Evolutionary conservation across 2,113 vertebrate species (phyloP).

Genomic region (Microcebus griseorufus): DNA sequence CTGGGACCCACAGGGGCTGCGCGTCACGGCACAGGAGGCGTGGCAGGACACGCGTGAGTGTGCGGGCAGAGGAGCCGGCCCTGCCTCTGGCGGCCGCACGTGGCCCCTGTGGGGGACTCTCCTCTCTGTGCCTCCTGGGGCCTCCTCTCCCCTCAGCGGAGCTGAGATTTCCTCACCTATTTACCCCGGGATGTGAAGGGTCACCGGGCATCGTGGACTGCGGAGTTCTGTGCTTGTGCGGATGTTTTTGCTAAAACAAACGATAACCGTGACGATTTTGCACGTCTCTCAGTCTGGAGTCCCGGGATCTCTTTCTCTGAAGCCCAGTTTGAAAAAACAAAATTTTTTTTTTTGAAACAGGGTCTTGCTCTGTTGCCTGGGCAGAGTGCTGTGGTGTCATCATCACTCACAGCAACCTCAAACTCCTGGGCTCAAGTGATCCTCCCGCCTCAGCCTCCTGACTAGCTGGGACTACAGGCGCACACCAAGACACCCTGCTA

Average conservation of each 20-base stretch:
- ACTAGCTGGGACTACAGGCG: too few species aligned
- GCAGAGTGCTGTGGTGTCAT: too few species aligned
- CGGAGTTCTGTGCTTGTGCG: accelerated
- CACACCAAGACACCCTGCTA: too few species aligned
- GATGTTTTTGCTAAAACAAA: not conserved
- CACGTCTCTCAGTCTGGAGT: not conserved
- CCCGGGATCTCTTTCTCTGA: accelerated
- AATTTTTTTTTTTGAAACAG: too few species aligned
- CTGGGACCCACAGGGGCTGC: accelerated
- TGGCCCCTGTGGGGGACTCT: accelerated
- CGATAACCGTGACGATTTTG: accelerated
- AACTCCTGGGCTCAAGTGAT: too few species aligned
- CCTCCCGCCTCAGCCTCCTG: too few species aligned
- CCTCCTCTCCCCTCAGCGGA: not conserved
- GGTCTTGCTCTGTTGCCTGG: too few species aligned
- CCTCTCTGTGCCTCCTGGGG: not conserved
- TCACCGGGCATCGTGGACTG: not conserved
- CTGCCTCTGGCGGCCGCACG: accelerated
- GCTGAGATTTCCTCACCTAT: not conserved
- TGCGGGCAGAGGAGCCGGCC: not conserved
- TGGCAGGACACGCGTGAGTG: too few species aligned
- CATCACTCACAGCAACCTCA: too few species aligned
- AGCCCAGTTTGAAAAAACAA: not conserved
- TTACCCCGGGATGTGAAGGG: not conserved
- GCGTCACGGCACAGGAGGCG: not conserved